Conservation (phyloP, 1,140 invertebrate genomes). For the Gonatopus flavifemur region DNA sequence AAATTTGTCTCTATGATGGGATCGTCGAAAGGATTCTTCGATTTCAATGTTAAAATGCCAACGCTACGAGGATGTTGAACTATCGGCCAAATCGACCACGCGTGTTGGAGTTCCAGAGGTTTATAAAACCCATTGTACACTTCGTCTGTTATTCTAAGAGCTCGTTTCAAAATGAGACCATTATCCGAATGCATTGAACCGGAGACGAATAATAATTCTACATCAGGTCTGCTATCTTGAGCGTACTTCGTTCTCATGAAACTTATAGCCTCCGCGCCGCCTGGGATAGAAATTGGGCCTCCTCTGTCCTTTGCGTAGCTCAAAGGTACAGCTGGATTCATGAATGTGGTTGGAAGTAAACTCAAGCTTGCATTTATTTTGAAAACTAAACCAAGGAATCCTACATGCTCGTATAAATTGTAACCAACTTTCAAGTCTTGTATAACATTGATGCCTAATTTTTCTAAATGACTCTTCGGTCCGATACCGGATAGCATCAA, state of each 20-base stretch:
- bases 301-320: constrained; percentile 51
- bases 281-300: constrained; percentile 57
- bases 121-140: constrained; percentile 62
- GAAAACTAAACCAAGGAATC: constrained; percentile 67
- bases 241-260: constrained; percentile 60
- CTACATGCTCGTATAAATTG: constrained; percentile 74
- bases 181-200: constrained; percentile 65
- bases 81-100: constrained; percentile 70
- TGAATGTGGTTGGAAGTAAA: constrained; percentile 27
- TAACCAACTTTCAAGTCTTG: constrained; percentile 70
- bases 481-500: constrained; percentile 77
- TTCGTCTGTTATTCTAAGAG: constrained; percentile 60
- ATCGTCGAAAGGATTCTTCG: constrained; percentile 71
- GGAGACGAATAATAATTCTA: constrained; percentile 60
- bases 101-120: constrained; percentile 63
- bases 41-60: constrained; percentile 67
- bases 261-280: constrained; percentile 59
- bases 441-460: constrained; percentile 67
- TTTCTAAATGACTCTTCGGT: constrained; percentile 67
- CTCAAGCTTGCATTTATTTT: constrained; percentile 52
- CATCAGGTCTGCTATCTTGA: constrained; percentile 56
- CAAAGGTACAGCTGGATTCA: constrained; percentile 29
- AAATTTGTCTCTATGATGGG: constrained; percentile 78
- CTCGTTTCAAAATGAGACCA: constrained; percentile 61
- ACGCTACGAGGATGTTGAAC: constrained; percentile 73